Base-by-base conservation (phyloP, 1,140 invertebrate species). In the Papilio helenus region DNA sequence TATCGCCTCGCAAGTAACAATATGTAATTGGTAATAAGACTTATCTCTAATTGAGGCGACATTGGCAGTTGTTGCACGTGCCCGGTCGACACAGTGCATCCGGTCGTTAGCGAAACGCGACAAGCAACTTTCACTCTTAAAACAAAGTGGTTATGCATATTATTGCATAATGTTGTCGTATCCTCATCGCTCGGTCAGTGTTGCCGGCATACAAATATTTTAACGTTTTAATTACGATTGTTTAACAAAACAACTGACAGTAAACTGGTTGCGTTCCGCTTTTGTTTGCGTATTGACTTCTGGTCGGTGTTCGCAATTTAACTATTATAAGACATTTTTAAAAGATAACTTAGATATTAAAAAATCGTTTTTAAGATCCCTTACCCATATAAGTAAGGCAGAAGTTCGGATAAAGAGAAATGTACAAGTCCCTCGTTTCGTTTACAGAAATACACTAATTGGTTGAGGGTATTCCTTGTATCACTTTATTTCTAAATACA, bases 41-140 rank as follows among this genome's bases (percentile, higher is more conserved):
- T 74, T 74, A 74, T 74, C 72, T 74, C 42, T 74, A 74, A 74
- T 74, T 74, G 72, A 74, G 14, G 42, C 72, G 72, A 49, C 72
- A 74, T 74, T 74, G 72, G 39, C 72, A 74, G 72, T 74, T 44
- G 72, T 23, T 74, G 23, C 72, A 74, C 72, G 72, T 74, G 39
- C 72, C 18, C 72, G 44, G 44, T 46, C 72, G 72, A 26, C 72
- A 74, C 72, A 74, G 72, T 20, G 23, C 42, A 49, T 74, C 42
- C 72, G 42, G 39, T 74, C 72, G 72, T 74, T 74, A 74, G 42
- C 39, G 20, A 23, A 74, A 49, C 72, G 72, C 39, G 72, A 74
- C 72, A 74, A 49, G 72, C 72, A 29, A 74, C 72, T 74, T 74
- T 74, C 72, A 49, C 72, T 74, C 72, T 74, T 74, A 74, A 18